Base-by-base conservation (phyloP, 2,113 vertebrate genomes). In the Triplophysa siluroides region DNA sequence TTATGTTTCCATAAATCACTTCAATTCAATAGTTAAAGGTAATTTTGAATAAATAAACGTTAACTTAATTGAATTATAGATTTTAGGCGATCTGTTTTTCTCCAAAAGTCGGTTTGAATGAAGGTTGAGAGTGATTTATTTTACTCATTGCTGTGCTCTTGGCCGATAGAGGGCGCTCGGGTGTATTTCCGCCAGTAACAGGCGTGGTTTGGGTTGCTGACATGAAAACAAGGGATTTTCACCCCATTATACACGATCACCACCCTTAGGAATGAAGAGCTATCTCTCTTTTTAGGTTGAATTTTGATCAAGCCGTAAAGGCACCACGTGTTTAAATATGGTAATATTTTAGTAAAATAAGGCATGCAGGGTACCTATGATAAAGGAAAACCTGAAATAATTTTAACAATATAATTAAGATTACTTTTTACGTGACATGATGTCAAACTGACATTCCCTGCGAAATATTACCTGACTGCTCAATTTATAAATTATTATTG, bases 121-220 rank as follows among this genome's bases (percentile, higher is more conserved):
- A 58, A 38, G 13, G 45, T 63, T 21, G 16, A 43, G n/a, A 38
- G 24, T 74, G 8, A 38, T 38, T 16, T 52, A 11, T 38, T 80
- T 81, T 45, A 63, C 38, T n/a, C 23, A 2, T 21, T 18, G 65
- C 24, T 24, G 3, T 71, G 12, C 72, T 13, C 2, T 11, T 54
- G 3, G 4, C 12, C 14, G 50, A 21, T 50, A 63, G 67, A 73
- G 66, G 83, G 82, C 82, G 74, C n/a, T 10, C 8, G 26, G 24
- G 3, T 6, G 45, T 29, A 29, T 66, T 84, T 84, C 83, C 78
- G 62, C 54, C n/a, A 12, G 2, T 19, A 54, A 21, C 13, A 56
- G 79, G 64, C 65, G 64, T 29, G 79, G 64, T 38, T 69, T 68
- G 10, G 29, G 13, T 13, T 18, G 29, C 11, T 26, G 33, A 80